Conservation (phyloP, 2,113 vertebrate species). For the Meriones unguiculatus region DNA sequence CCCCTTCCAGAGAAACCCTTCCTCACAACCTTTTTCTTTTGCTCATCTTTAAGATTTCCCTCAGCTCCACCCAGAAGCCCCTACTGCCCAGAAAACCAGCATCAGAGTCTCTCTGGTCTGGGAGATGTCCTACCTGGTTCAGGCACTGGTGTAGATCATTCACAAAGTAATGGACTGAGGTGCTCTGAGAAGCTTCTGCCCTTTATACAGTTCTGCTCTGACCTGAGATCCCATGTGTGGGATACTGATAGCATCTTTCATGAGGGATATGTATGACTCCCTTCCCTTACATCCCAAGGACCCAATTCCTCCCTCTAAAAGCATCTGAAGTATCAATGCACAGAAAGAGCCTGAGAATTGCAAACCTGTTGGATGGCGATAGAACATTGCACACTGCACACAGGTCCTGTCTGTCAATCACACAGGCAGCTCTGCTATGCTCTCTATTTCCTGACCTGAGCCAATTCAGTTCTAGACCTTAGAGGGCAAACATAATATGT, state of each 20-base stretch:
- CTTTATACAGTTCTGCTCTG: constrained; percentile 69
- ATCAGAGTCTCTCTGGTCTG: not conserved
- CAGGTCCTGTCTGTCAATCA: not conserved
- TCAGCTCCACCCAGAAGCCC: not conserved
- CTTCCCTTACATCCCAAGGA: constrained; percentile 43
- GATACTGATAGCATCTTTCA: constrained; percentile 41
- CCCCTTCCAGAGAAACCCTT: not conserved
- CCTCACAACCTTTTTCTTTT: not conserved
- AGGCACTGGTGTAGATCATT: not conserved
- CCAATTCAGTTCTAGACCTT: not conserved
- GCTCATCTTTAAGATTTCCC: not conserved
- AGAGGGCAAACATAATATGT: not conserved
- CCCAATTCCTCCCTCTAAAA: constrained; percentile 43
- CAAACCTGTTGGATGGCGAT: not conserved
- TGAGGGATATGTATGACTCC: constrained; percentile 10
- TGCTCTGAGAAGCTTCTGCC: not conserved
- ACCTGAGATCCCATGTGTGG: not conserved
- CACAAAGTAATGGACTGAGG: constrained; percentile 26
- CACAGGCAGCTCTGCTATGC: constrained; percentile 69
- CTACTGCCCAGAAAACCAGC: not conserved
- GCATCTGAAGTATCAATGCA: constrained; percentile 46
- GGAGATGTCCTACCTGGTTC: constrained; percentile 34
- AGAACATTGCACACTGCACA: not conserved
- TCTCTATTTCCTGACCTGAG: not conserved
- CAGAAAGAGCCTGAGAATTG: not conserved